phyloP scores from a whole-genome alignment of 2,113 vertebrate species.

The Copsychus sechellarum region DNA sequence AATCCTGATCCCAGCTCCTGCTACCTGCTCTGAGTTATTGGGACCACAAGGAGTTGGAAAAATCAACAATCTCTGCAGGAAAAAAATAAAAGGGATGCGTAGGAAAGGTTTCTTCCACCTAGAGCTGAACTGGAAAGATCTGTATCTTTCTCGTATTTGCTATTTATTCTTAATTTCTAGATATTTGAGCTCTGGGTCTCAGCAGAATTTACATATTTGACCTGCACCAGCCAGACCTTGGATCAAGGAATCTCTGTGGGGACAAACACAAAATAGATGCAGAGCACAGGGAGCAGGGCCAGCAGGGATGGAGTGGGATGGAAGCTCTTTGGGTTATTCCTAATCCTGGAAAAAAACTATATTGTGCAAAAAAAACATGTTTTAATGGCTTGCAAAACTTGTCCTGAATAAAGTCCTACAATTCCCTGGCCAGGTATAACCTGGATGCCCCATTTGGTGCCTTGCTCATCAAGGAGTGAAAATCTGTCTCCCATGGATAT shows the following conservation, averaged over 20 bases:
- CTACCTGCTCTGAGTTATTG: slow-evolving; percentile 34
- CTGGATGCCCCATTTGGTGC: too few species aligned
- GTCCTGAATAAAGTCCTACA: background rate
- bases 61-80: background rate
- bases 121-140: background rate
- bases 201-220: background rate
- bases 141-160: background rate
- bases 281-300: background rate
- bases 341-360: background rate
- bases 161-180: background rate
- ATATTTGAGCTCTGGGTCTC: background rate
- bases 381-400: background rate
- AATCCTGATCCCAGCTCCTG: background rate
- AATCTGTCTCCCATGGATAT: background rate
- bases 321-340: background rate
- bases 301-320: background rate
- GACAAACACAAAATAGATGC: accelerated
- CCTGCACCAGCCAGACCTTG: background rate
- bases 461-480: background rate
- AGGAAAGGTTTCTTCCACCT: background rate
- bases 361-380: accelerated
- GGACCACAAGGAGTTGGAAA: background rate
- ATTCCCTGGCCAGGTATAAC: too few species aligned
- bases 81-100: background rate
- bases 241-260: background rate